A percentile compares a stretch with the other conserved stretches of the same genome.
These are phyloP conservation scores for Protomyctophum bolini DNA, from an alignment of 2,113 vertebrate genomes.

Conservation along the genomic window DNA sequence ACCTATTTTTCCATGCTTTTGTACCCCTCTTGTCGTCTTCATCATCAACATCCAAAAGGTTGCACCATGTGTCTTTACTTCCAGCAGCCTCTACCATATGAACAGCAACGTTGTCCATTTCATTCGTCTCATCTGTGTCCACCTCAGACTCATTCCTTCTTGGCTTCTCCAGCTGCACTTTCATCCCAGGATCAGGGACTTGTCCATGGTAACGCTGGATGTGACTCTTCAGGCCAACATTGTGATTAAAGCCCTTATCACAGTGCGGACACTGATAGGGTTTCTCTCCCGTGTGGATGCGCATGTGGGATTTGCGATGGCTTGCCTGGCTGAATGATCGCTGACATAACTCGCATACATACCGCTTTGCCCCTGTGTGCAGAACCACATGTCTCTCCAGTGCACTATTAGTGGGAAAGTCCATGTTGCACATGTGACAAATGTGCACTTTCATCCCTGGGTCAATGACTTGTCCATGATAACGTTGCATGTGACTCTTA, in stretches of 20 bases:
- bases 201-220: constrained; percentile 38
- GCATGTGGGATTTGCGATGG: constrained; percentile 69
- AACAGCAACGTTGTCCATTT: background rate
- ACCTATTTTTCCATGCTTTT: background rate
- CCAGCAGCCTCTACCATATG: background rate
- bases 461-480: too few species aligned
- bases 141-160: background rate
- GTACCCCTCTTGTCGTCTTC: background rate
- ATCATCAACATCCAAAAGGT: constrained; percentile 9
- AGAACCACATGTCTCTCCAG: constrained; percentile 51
- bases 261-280: constrained; percentile 63
- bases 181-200: background rate
- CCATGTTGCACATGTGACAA: constrained; percentile 50
- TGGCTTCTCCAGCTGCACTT: background rate
- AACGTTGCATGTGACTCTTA: constrained; percentile 53
- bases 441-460: constrained; percentile 3
- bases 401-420: constrained; percentile 9
- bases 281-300: constrained; percentile 64
- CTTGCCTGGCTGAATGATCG: constrained; percentile 58
- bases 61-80: background rate
- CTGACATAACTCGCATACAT: constrained; percentile 53
- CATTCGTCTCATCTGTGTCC: background rate
- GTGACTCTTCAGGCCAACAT: constrained; percentile 65
- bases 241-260: constrained; percentile 65
- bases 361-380: constrained; percentile 51